phyloP scores from a whole-genome alignment of 2,797 vertebrate species.

The Parambassis ranga region DNA sequence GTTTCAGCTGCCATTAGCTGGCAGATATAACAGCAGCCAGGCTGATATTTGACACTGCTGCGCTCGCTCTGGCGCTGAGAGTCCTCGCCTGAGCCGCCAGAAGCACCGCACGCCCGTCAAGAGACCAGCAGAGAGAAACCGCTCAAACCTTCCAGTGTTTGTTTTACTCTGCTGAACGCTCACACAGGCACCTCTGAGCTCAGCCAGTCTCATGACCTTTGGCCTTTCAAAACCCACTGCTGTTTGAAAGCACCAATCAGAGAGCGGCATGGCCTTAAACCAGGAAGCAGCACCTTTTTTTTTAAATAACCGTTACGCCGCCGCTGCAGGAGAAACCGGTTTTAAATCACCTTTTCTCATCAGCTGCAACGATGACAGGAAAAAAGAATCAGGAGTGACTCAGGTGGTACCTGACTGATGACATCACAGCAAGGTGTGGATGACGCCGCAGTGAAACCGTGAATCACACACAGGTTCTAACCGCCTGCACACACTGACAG shows the following conservation, averaged over 20 bases:
- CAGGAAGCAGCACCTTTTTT: neutral
- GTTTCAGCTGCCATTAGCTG: constrained; percentile 64
- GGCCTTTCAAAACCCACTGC: neutral
- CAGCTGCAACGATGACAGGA: neutral
- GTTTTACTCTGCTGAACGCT: constrained; percentile 16
- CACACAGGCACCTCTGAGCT: constrained; percentile 13
- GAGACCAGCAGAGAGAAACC: neutral
- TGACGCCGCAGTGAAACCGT: neutral
- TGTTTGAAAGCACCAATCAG: constrained; percentile 40
- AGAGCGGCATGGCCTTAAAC: neutral
- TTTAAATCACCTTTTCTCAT: constrained; percentile 4
- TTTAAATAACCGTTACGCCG: neutral
- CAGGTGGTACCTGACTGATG: constrained; percentile 32
- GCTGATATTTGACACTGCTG: constrained; percentile 73
- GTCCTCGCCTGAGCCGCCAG: constrained; percentile 5
- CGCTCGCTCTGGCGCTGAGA: constrained; percentile 38
- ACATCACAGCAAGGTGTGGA: constrained; percentile 24
- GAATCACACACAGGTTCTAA: neutral
- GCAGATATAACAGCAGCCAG: constrained; percentile 59
- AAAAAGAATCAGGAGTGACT: neutral
- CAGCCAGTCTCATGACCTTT: constrained; percentile 32
- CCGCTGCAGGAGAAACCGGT: constrained; percentile 22
- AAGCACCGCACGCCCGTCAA: neutral
- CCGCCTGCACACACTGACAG: no score
- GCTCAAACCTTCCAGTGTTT: constrained; percentile 9